Evolutionary conservation across 2,113 vertebrate genomes (phyloP), one percentile per base, ranked within the genome.

Genomic region (Zapus hudsonius): DNA sequence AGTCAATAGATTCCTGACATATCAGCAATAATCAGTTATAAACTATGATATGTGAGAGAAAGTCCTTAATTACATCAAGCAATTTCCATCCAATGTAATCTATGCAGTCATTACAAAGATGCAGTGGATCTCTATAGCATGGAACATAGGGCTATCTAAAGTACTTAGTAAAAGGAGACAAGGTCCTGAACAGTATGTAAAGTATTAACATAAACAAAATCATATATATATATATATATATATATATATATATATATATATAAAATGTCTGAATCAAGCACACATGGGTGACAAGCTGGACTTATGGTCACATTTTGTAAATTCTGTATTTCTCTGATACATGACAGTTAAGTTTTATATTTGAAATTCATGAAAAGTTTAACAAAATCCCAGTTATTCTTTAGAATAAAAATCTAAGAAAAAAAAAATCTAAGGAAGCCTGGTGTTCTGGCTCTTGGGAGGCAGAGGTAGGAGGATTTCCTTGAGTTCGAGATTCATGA

Each of bases 261-360:
- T 1, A n/a, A 3, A 52, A n/a, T 55, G 61, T 36, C 31, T 52
- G 52, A 15, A 81, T 22, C n/a, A 22, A 42, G 7, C 38, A 42
- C 25, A 47, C 9, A 8, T 42, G n/a, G 2, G 3, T 52, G 27
- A 57, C 38, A 7, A 80, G 38, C 17, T 95, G 29, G 3, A 79
- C 81, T 91, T 75, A 74, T 36, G 44, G 23, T 0, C 79, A 25
- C 40, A 25, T 91, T 94, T 84, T 47, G 16, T 69, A 25, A n/a
- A 59, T 40, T 92, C 63, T 40, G 36, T 61, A 70, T 47, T 69
- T 91, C n/a, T 88, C 42, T 87, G 89, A 67, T 87, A 69, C 3
- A 70, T 64, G 52, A 70, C 13, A 84, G 47, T 83, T 69, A 89
- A 69, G 12, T 57, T 74, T 83, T 83, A 74, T 47, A 59, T 70